Percentiles rank a stretch among this genome's conserved stretches.
Conservation (phyloP, 2,888 invertebrate genomes). For the Antheraea assamensis region DNA sequence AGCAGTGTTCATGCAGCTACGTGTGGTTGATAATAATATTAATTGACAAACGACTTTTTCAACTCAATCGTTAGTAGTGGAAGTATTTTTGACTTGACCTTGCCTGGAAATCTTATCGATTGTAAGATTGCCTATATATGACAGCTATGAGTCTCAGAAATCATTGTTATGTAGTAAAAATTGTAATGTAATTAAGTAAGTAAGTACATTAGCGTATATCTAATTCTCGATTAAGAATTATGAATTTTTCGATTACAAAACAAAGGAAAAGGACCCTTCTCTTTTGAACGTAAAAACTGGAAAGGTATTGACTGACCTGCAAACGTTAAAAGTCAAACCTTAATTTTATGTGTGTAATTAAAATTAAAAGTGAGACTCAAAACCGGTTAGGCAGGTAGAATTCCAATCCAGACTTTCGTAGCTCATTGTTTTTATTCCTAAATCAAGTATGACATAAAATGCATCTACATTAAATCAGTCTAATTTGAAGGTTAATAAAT, state of each 20-base stretch:
- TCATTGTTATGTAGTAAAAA: neutral
- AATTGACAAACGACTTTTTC: neutral
- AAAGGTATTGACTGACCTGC: neutral
- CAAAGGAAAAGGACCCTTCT: neutral
- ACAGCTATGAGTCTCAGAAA: neutral
- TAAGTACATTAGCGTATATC: too few species aligned
- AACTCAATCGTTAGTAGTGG: neutral
- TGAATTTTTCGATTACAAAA: neutral
- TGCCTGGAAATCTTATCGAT: neutral
- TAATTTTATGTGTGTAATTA: neutral
- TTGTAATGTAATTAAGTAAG: too few species aligned
- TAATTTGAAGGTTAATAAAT: neutral
- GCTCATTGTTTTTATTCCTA: neutral
- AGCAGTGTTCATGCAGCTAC: neutral
- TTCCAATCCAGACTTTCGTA: neutral
- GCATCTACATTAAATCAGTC: neutral
- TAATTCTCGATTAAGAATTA: too few species aligned
- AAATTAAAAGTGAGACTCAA: neutral
- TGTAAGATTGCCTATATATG: too few species aligned
- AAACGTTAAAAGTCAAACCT: neutral
- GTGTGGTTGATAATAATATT: neutral
- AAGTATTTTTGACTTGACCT: neutral
- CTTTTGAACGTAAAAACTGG: neutral
- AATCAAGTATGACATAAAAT: neutral
- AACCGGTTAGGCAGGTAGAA: slow-evolving; percentile 2